Evolutionary conservation across 2,113 vertebrate genomes (phyloP), one percentile per base, ranked within the genome.

Genomic region (Neolamprologus sp.): DNA sequence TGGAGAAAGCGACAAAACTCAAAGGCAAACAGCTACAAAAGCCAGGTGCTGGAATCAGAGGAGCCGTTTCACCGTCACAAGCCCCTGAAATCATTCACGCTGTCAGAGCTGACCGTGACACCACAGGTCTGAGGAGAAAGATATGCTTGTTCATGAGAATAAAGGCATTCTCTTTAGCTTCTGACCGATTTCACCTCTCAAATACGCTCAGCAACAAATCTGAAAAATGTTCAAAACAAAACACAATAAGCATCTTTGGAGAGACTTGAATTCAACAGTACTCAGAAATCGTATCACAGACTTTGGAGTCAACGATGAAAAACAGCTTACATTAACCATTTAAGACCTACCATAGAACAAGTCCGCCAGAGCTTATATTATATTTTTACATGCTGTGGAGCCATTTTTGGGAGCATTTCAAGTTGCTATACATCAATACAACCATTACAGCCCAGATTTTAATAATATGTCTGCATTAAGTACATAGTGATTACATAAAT

Each of bases 401-500:
- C 0, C 45, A 47, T 47, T 47, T 47, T 2, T 47, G 45, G 45
- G 14, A 47, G 45, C 14, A 47, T 47, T 47, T 47, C 45, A 47
- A 47, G 45, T 47, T 16, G 7, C 0, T 47, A 47, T 16, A 47
- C 45, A 47, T 47, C 45, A 16, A 16, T 47, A 47, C 14, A 47
- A 47, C 45, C 14, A 47, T 16, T 2, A 47, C 0, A 47, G 45
- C 45, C 45, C 0, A 16, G 0, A 0, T 4, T 47, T 16, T 47
- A 47, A 7, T 47, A 47, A 47, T 47, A 16, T 16, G 45, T 7
- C 1, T 45, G 13, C 13, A 45, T 16, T 45, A 45, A 45, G 13
- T 45, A 1, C 42, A 45, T 16, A 45, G 42, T 45, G 7, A 45
- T 16, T 45, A 45, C 42, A 45, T 16, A 16, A 16, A 16, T 45